Base-by-base conservation (phyloP, 1,140 invertebrate genomes). In the Zaprionus nigranus region DNA sequence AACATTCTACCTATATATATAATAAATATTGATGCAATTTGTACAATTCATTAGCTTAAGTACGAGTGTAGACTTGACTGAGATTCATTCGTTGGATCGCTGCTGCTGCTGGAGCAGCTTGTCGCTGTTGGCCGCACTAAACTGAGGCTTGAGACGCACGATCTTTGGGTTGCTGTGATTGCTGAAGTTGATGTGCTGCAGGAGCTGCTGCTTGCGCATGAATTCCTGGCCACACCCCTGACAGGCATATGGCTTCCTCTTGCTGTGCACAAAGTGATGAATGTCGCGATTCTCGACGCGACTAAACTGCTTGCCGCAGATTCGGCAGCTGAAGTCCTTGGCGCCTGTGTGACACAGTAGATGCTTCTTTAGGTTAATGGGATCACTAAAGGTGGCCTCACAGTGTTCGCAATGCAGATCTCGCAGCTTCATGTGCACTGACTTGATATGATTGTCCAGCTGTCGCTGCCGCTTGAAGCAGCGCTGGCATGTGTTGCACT, bases 201-300 rank as follows among this genome's bases (percentile, higher is more conserved):
- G 96, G 0, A 98, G 93, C 49, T 96, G 93, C 15, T 96, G 96
- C 86, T 97, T 97, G 22, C 97, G 93, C 96, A 97, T 97, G 80
- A 96, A 98, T 9, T 96, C 96, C 77, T 95, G 94, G 3, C 96
- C 96, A 84, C 97, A 98, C 2, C 96, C 95, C 30, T 96, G 91
- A 92, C 97, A 98, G 91, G 97, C 96, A 84, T 97, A 98, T 0
- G 97, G 97, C 80, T 97, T 97, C 86, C 97, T 96, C 79, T 97
- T 96, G 71, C 96, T 97, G 91, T 98, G 97, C 49, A 97, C 95
- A 92, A 97, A 97, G 51, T 96, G 94, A 91, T 97, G 97, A 12
- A 96, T 96, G 93, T 97, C 97, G 62, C 96, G 94, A 91, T 97
- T 97, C 92, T 97, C 97, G 51, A 96, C 94, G 38, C 96, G 96